Percentiles rank a stretch among this genome's conserved stretches.
These are phyloP conservation scores for Campylorhamphus procurvoides DNA, from an alignment of 2,113 vertebrate genomes.

Conservation along the genomic window DNA sequence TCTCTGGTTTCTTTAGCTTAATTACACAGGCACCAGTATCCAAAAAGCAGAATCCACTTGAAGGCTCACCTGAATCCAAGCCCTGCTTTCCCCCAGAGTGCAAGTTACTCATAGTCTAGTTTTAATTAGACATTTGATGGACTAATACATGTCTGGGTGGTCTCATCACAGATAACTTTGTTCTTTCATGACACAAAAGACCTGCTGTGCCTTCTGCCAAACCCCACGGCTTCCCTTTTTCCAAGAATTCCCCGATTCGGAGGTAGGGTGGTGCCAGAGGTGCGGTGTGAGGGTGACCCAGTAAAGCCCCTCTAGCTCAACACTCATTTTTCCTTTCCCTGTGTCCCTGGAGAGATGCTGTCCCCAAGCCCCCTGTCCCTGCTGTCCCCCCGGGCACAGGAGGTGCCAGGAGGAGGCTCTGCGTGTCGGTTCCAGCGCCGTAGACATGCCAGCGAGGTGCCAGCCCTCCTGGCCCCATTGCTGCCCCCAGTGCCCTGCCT, in stretches of 20 bases:
- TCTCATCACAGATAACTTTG: neutral
- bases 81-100: neutral
- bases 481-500: constrained; percentile 70
- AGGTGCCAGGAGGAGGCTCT: neutral
- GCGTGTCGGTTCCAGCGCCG: neutral
- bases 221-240: neutral
- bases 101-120: neutral
- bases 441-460: constrained; percentile 46
- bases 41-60: neutral
- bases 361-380: neutral
- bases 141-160: neutral
- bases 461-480: constrained; percentile 51
- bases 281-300: neutral
- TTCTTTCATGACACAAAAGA: neutral
- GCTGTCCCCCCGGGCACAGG: neutral
- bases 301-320: neutral
- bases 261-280: neutral
- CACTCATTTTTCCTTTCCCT: neutral
- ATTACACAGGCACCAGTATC: neutral
- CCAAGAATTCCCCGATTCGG: neutral
- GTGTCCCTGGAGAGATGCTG: neutral
- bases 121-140: neutral
- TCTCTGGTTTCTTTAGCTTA: neutral
- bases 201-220: neutral
- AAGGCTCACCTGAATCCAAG: neutral